Conservation (phyloP, 2,113 vertebrate genomes). For the Parus major region DNA sequence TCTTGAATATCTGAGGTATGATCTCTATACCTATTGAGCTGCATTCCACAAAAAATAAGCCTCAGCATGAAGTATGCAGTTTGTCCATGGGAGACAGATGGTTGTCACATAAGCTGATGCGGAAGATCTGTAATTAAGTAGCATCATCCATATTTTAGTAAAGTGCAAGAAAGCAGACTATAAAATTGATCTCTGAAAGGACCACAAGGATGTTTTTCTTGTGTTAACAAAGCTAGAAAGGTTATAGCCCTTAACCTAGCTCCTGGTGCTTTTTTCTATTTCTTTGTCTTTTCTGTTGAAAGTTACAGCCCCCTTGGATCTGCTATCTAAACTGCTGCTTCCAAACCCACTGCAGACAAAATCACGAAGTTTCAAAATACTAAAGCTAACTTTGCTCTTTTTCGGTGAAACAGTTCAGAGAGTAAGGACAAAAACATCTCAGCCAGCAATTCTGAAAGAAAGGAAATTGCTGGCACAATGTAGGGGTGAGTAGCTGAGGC, state of each 20-base stretch:
- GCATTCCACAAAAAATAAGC: background rate
- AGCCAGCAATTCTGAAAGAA: background rate
- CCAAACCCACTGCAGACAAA: background rate
- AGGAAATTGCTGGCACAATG: background rate
- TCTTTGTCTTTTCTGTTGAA: background rate
- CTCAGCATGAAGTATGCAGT: background rate
- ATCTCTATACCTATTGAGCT: background rate
- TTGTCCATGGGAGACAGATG: background rate
- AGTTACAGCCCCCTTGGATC: background rate
- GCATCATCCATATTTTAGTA: background rate
- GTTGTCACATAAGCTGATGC: background rate
- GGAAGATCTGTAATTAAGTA: background rate
- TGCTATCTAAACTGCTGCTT: background rate
- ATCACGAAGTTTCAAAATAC: background rate
- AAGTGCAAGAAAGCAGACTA: background rate
- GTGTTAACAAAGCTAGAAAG: background rate
- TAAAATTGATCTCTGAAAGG: background rate
- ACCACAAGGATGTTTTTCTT: background rate
- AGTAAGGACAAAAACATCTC: background rate
- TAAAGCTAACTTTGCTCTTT: constrained; percentile 1
- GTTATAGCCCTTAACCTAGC: background rate
- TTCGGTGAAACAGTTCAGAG: background rate
- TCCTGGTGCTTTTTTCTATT: background rate
- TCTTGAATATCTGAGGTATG: background rate
- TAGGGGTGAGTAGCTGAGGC: background rate